These are phyloP conservation scores for Drepana falcataria DNA, from an alignment of 2,888 invertebrate genomes.

Conservation along the genomic window DNA sequence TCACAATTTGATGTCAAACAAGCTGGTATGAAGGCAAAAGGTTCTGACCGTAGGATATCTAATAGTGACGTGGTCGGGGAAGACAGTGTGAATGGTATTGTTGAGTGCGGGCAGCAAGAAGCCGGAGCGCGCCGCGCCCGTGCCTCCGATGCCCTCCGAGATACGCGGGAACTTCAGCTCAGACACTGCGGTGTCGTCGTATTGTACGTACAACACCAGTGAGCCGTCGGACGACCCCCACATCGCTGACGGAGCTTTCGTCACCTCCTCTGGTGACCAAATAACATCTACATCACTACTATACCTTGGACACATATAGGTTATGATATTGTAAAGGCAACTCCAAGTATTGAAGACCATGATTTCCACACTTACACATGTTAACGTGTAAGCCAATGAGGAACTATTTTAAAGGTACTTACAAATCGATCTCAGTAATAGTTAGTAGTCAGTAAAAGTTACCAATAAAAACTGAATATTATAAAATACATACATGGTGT, in stretches of 20 bases:
- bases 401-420: too few relatives aligned
- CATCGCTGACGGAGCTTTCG: slow-evolving; percentile 87
- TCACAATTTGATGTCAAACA: too few relatives aligned
- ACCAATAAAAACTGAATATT: too few relatives aligned
- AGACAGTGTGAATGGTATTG: slow-evolving; percentile 79
- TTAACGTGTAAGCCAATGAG: too few relatives aligned
- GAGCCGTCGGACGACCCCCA: slow-evolving; percentile 93
- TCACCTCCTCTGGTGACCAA: slow-evolving; percentile 87
- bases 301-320: too few relatives aligned
- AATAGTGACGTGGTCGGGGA: slow-evolving; percentile 88
- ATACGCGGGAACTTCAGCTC: slow-evolving; percentile 90
- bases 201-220: slow-evolving; percentile 90
- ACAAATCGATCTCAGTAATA: too few relatives aligned
- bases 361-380: too few relatives aligned
- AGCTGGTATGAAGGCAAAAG: background rate
- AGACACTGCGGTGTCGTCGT: slow-evolving; percentile 89
- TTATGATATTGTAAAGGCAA: too few relatives aligned
- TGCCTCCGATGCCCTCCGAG: slow-evolving; percentile 82
- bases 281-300: background rate
- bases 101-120: slow-evolving; percentile 58
- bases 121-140: slow-evolving; percentile 78
- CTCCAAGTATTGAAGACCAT: too few relatives aligned
- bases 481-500: too few relatives aligned
- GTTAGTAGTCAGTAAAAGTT: too few relatives aligned
- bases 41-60: slow-evolving; percentile 88